Conservation (phyloP, 2,888 invertebrate species). For the Gymnoscelis rufifasciata region DNA sequence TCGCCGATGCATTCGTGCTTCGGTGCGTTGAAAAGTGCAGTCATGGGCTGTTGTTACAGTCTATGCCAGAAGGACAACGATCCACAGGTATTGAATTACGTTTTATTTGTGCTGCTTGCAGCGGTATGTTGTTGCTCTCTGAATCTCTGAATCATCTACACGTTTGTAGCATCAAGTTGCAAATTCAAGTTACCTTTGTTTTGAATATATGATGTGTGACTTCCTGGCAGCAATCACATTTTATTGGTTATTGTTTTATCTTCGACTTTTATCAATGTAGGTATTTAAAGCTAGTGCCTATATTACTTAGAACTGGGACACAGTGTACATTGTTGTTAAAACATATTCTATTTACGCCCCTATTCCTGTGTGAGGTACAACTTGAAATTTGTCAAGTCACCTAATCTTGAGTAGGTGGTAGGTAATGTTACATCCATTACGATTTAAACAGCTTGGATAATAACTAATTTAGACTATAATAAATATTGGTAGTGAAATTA, state of each 20-base stretch:
- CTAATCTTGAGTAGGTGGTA: too few species aligned
- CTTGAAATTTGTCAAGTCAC: too few species aligned
- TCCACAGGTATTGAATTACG: slow-evolving; percentile 77
- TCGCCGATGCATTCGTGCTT: slow-evolving; percentile 72
- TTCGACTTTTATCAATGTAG: slow-evolving; percentile 17
- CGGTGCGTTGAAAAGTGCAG: slow-evolving; percentile 66
- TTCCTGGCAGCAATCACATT: slow-evolving; percentile 19
- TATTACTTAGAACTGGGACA: neutral
- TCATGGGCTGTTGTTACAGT: slow-evolving; percentile 86
- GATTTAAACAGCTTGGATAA: too few species aligned
- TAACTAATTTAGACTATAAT: too few species aligned
- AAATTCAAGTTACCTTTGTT: neutral
- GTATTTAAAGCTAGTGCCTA: slow-evolving; percentile 2
- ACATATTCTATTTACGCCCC: slow-evolving; percentile 14
- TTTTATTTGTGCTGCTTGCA: slow-evolving; percentile 11
- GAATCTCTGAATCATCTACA: slow-evolving; percentile 1
- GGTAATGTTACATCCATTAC: too few species aligned
- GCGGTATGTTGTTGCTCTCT: slow-evolving; percentile 2
- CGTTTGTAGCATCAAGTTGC: neutral
- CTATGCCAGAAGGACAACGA: slow-evolving; percentile 84
- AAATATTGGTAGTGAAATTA: too few species aligned
- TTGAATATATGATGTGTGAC: neutral
- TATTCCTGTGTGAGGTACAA: neutral
- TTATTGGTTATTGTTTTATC: slow-evolving; percentile 34
- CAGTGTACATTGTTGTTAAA: slow-evolving; percentile 11